Base-by-base conservation (phyloP, 2,797 vertebrate genomes). In the Xenopus petersii region DNA sequence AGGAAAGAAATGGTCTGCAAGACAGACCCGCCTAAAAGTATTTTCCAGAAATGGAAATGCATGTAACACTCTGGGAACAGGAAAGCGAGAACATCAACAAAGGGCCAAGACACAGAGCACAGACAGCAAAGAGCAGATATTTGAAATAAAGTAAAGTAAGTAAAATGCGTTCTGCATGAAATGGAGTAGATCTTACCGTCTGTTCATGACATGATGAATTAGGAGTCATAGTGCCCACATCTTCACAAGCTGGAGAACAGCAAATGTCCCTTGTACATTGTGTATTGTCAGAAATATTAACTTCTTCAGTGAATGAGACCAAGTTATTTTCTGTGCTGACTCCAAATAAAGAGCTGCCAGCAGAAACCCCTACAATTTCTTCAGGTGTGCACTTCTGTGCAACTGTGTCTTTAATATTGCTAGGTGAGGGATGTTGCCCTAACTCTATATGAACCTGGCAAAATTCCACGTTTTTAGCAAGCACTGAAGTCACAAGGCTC, bases 301-400 rank as follows among this genome's bases (percentile, higher is more conserved):
- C 66, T 33, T 33, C 65, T 58, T 54, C 11, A 13, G 24, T n/a
- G 24, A 1, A 12, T 48, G 24, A 9, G 54, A 11, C 49, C 65
- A 73, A 64, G 55, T 55, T 62, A 73, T 64, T 73, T 64, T 62
- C 58, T 12, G 15, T 46, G 67, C 26, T 42, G 8, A 6, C 36
- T 42, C 36, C 36, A 42, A 3, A 42, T 9, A 6, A 42, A 42
- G 36, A 6, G 4, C 36, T 42, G 36, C 36, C 5, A 42, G 36
- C 36, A 42, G 36, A 48, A 54, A 12, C 65, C 70, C 49, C 65
- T 60, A 55, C 16, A 56, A 3, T 17, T 58, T 65, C 68, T n/a
- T 60, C 33, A 42, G 5, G 56, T 70, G 51, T 26, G 42, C 11
- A 24, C 15, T 36, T 24, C 24, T 67, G 33, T 47, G 21, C 51